phyloP scores from a whole-genome alignment of 2,113 vertebrate genomes.

The Ranitomeya variabilis region DNA sequence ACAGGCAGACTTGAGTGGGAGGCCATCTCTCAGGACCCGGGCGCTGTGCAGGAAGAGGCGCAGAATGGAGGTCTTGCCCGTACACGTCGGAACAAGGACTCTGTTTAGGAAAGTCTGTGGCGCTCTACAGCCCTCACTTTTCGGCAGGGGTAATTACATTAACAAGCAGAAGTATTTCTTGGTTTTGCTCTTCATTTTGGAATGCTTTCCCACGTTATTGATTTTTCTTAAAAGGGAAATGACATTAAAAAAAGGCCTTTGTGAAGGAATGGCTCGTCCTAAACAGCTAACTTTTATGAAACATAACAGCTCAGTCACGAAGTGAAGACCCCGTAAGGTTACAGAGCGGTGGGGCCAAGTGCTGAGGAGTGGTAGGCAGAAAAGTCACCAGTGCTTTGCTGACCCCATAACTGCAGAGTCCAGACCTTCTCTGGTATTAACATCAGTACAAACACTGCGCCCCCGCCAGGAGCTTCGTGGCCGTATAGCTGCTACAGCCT shows the following conservation, averaged over 20 bases:
- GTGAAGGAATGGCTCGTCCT: no score
- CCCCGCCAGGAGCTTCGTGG: no score
- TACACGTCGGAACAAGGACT: background rate
- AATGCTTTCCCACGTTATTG: background rate
- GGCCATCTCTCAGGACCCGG: background rate
- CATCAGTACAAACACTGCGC: no score
- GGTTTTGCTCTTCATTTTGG: background rate
- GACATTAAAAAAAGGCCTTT: background rate
- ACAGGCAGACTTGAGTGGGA: background rate
- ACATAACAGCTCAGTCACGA: no score
- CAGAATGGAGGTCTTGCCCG: background rate
- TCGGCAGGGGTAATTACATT: background rate
- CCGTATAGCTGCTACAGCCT: no score
- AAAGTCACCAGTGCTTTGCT: no score
- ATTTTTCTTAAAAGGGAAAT: background rate
- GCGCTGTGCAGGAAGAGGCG: background rate
- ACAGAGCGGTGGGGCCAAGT: no score
- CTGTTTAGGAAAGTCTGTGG: background rate
- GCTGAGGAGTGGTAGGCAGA: no score
- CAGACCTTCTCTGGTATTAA: no score
- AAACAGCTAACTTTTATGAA: no score
- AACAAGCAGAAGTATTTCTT: constrained; percentile 11
- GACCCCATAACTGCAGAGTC: no score
- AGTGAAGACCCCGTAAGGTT: no score
- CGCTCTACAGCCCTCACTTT: background rate